These are phyloP conservation scores for Lordiphosa fenestrarum DNA, from an alignment of 2,888 invertebrate genomes.

Conservation along the genomic window DNA sequence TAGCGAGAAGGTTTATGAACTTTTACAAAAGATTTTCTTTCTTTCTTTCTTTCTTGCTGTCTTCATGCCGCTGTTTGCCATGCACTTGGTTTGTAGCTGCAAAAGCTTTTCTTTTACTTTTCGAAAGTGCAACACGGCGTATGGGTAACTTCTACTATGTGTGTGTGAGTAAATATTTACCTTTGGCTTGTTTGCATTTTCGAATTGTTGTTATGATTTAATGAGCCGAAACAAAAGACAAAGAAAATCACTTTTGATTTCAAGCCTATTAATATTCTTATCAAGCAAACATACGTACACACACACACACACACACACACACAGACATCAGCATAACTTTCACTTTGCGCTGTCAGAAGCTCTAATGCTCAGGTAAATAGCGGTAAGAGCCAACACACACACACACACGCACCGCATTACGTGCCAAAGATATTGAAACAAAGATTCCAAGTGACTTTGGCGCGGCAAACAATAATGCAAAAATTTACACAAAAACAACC, in stretches of 20 bases:
- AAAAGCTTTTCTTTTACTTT: slow-evolving; percentile 23
- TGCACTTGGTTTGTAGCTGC: slow-evolving; percentile 37
- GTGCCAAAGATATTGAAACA: slow-evolving; percentile 61
- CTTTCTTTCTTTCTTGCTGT: slow-evolving; percentile 32
- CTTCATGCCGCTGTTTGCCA: slow-evolving; percentile 28
- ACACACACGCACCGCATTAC: slow-evolving; percentile 45
- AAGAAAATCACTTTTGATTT: slow-evolving; percentile 69
- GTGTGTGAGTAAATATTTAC: slow-evolving; percentile 16
- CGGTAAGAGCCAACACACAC: slow-evolving; percentile 61
- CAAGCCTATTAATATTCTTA: slow-evolving; percentile 65
- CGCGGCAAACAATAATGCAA: slow-evolving; percentile 36
- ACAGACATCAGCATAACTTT: slow-evolving; percentile 48
- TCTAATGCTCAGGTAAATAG: slow-evolving; percentile 74
- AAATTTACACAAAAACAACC: slow-evolving; percentile 8
- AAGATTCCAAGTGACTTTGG: slow-evolving; percentile 59
- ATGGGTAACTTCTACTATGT: slow-evolving; percentile 52
- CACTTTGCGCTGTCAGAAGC: slow-evolving; percentile 73
- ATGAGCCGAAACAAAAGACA: slow-evolving; percentile 21
- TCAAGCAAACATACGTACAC: slow-evolving; percentile 29
- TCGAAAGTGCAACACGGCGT: slow-evolving; percentile 69
- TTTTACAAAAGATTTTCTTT: slow-evolving; percentile 68
- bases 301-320: slow-evolving; percentile 12
- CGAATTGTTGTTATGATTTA: slow-evolving; percentile 53
- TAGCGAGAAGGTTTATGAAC: slow-evolving; percentile 72
- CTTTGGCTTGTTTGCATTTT: slow-evolving; percentile 45